phyloP scores from a whole-genome alignment of 2,113 vertebrate species.

The Abramis brama region DNA sequence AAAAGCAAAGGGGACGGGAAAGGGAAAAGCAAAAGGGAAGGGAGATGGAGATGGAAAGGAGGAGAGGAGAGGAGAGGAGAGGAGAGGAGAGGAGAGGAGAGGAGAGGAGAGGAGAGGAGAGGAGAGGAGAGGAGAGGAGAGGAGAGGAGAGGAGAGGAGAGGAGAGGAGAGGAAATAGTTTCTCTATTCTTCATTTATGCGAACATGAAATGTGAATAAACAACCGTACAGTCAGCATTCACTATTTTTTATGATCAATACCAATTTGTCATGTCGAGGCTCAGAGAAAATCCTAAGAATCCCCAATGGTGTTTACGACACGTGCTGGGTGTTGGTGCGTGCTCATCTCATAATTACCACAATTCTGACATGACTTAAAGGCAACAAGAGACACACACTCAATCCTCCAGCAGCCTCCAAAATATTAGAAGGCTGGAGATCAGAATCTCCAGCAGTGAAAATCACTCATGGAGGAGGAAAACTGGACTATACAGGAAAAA shows the following conservation, averaged over 20 bases:
- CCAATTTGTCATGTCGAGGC: background rate
- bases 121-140: background rate
- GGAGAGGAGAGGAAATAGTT: background rate
- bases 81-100: background rate
- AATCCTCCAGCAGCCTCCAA: slow-evolving; percentile 19
- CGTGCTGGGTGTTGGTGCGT: background rate
- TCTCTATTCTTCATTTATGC: background rate
- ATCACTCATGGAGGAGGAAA: background rate
- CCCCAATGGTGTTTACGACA: background rate
- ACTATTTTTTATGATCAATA: slow-evolving; percentile 18
- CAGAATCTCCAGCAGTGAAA: background rate
- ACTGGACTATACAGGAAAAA: slow-evolving; percentile 35
- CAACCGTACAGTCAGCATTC: background rate
- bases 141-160: background rate
- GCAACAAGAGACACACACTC: slow-evolving; percentile 22
- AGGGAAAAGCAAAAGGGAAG: too few species aligned
- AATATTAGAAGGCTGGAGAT: slow-evolving; percentile 1
- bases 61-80: background rate
- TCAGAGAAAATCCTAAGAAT: slow-evolving; percentile 7
- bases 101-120: background rate
- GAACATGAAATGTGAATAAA: background rate
- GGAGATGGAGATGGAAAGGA: too few species aligned
- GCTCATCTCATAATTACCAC: slow-evolving; percentile 7
- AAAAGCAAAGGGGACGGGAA: too few species aligned
- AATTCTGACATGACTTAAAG: background rate